phyloP scores from a whole-genome alignment of 2,797 vertebrate species.

The Yasuhikotakia modesta region DNA sequence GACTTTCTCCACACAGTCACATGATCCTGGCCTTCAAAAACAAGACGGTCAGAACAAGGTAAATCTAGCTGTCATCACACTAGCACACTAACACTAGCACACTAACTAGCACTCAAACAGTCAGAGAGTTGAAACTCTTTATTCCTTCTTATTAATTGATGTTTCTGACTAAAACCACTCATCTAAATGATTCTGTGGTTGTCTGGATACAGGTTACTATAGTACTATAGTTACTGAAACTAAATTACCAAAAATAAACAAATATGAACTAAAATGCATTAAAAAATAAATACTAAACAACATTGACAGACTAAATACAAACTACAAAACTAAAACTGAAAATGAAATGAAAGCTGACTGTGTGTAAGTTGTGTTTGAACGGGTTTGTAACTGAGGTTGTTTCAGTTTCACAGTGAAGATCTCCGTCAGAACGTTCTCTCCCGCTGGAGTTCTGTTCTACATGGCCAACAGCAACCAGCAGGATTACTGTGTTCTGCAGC shows the following conservation, averaged over 20 bases:
- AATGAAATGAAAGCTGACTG: background rate
- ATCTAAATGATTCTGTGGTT: no score
- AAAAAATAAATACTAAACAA: no score
- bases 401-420: conserved; percentile 83
- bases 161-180: no score
- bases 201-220: no score
- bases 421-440: conserved; percentile 80
- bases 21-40: conserved; percentile 84
- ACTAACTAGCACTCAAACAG: no score
- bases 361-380: background rate
- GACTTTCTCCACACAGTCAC: conserved; percentile 85
- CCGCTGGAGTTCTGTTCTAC: conserved; percentile 84
- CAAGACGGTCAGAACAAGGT: conserved; percentile 82
- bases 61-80: conserved; percentile 55
- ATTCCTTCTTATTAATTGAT: no score
- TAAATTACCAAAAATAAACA: no score
- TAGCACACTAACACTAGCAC: no score
- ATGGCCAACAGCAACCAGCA: conserved; percentile 85
- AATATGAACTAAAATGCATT: no score
- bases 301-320: no score
- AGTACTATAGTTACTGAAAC: no score
- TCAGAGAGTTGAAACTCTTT: no score
- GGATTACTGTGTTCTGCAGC: conserved; percentile 84
- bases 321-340: background rate
- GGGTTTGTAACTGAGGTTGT: background rate